Percentiles rank a stretch among this genome's conserved stretches.
Conservation (phyloP, 64 coral and sea anemone species). For the Dendrophyllia cribrosa region DNA sequence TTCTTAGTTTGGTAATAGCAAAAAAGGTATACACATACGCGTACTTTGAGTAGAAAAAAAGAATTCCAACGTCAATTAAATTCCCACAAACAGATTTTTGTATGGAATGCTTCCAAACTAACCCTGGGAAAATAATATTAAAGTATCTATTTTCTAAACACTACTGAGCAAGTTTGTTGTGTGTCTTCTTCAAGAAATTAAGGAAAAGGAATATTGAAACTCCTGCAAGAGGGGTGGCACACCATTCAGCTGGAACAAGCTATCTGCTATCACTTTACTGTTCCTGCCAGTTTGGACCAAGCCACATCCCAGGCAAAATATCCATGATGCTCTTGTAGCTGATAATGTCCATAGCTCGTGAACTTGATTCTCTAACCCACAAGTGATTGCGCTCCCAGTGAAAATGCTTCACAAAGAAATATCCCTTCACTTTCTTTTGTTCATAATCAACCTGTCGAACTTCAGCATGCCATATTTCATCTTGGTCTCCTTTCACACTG, state of each 20-base stretch:
- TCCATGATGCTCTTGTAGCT: constrained; percentile 5
- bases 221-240: background rate
- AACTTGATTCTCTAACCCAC: constrained; percentile 18
- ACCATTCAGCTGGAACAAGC: background rate
- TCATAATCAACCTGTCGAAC: background rate
- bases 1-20: background rate
- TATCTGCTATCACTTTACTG: background rate
- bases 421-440: constrained; percentile 7
- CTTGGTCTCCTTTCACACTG: constrained; percentile 19
- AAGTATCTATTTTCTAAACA: background rate
- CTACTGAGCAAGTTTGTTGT: background rate
- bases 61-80: background rate
- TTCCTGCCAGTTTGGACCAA: constrained; percentile 42
- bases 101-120: background rate
- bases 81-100: background rate
- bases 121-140: background rate
- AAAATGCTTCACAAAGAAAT: constrained; percentile 25
- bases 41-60: background rate
- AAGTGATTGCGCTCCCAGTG: constrained; percentile 8
- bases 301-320: constrained; percentile 5
- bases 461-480: constrained; percentile 46
- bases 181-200: background rate
- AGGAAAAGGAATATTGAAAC: background rate
- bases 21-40: background rate
- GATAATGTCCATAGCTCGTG: constrained; percentile 7